Base-by-base conservation (phyloP, 1,140 invertebrate genomes). In the Drosophila watanabei region DNA sequence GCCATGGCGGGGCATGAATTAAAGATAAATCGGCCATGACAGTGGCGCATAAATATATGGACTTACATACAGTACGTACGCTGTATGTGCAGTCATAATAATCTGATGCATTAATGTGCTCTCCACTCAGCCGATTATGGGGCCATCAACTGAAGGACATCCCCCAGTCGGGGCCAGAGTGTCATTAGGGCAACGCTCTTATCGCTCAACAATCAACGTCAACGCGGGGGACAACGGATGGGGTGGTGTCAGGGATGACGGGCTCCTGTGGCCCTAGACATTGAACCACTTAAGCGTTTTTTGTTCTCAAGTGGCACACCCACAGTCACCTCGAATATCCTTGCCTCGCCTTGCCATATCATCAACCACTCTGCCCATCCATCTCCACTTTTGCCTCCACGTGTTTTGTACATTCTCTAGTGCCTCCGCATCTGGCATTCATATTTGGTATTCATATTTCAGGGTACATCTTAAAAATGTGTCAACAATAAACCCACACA, bases 131-230 rank as follows among this genome's bases (percentile, higher is more conserved):
- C 18, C 68, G 70, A 72, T 72, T 58, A 72, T 70, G 35, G 48
- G 52, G 52, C 69, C 70, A 71, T 35, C 70, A 73, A 30, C 54
- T 72, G 70, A 72, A 52, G 68, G 70, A 71, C 52, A 72, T 51
- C 20, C 18, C 37, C 20, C 51, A 4, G 10, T 18, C 33, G 35
- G 35, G 28, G n/a, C 37, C 35, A 62, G 59, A 78, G 83, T 75
- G 79, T 79, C 64, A 82, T 87, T 86, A 78, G 79, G 64, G 61
- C 52, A 75, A 14, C 65, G 59, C 70, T 78, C 75, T 82, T 86
- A 82, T 80, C 83, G 60, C 59, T 63, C 71, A 77, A 76, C 75
- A 87, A 82, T 87, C 84, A 84, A 78, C 69, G 75, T 75, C 75
- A 59, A 56, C 45, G 48, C 33, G 59, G 62, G 62, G 20, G 14